Base-by-base conservation (phyloP, 2,113 vertebrate genomes). In the Eurystomus gularis region DNA sequence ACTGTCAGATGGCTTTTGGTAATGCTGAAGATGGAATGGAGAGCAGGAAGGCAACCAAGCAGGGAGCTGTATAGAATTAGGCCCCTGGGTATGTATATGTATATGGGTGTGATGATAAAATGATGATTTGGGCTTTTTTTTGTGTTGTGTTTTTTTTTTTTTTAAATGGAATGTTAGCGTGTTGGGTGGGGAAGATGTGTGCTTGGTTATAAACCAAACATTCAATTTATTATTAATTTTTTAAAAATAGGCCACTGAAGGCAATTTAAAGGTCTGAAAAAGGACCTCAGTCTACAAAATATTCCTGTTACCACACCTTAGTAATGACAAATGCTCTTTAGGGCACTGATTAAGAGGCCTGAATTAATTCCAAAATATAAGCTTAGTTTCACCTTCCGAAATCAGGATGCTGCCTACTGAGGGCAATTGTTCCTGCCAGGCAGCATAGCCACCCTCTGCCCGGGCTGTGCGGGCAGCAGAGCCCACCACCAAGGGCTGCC, bases 391-490 rank as follows among this genome's bases (percentile, higher is more conserved):
- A 16, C 23, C 10, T 93, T 81, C 55, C n/a, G 42, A 64, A 73
- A 60, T 8, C 3, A 9, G 29, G n/a, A 14, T 1, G 1, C 16
- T 55, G 40, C 10, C 31, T 42, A 26, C 40, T 65, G 35, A 24
- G 18, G 26, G 11, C 26, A 11, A 3, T 25, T 0, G 1, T 20
- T 84, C 25, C 55, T 17, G 39, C 16, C 26, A 7, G 29, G 66
- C 9, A 0, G 8, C 6, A 33, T 6, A 26, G 13, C 29, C 51
- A 19, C 3, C 26, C 17, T 10, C 35, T 37, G n/a, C 11, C 21
- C 2, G 2, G 7, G 26, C n/a, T 3, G 1, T 11, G 25, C 0
- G 8, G 60, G 52, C 40, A 26, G 31, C 35, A 11, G 33, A 70
- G 29, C 51, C 8, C 16, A 8, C 13, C 1, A 2, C 51, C 7